These are phyloP conservation scores for Trochalopteron elliotii DNA, from an alignment of 2,113 vertebrate genomes.

Conservation along the genomic window DNA sequence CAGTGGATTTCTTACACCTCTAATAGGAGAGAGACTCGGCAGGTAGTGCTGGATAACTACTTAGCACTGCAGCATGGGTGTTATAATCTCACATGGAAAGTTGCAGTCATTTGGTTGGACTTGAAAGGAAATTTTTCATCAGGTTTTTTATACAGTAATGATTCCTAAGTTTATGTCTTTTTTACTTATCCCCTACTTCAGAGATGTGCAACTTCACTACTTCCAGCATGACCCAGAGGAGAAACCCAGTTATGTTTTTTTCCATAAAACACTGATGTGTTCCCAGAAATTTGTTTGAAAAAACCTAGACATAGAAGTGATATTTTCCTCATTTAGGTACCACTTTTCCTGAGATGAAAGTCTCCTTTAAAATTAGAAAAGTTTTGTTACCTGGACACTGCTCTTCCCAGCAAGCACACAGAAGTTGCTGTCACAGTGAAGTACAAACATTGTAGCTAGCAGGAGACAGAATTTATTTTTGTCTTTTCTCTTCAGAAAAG, in stretches of 20 bases:
- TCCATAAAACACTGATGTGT: neutral
- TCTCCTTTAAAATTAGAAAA: neutral
- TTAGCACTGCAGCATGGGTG: neutral
- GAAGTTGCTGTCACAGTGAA: neutral
- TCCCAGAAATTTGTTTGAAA: neutral
- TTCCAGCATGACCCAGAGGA: neutral
- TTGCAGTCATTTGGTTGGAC: neutral
- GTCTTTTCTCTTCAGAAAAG: neutral
- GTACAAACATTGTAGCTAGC: neutral
- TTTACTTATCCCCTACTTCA: neutral
- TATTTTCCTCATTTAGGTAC: neutral
- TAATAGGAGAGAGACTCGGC: conserved; percentile 9
- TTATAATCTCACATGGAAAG: neutral
- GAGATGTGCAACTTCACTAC: neutral
- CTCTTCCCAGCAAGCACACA: neutral
- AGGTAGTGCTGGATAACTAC: neutral
- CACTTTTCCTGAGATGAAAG: neutral
- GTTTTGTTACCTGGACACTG: neutral
- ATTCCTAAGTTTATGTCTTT: neutral
- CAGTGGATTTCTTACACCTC: conserved; percentile 10
- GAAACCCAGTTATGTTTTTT: neutral
- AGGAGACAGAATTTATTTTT: neutral
- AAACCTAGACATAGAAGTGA: neutral
- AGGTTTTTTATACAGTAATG: neutral
- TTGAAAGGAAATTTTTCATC: neutral